phyloP scores from a whole-genome alignment of 2,113 vertebrate species.

The Pungitius pungitius region DNA sequence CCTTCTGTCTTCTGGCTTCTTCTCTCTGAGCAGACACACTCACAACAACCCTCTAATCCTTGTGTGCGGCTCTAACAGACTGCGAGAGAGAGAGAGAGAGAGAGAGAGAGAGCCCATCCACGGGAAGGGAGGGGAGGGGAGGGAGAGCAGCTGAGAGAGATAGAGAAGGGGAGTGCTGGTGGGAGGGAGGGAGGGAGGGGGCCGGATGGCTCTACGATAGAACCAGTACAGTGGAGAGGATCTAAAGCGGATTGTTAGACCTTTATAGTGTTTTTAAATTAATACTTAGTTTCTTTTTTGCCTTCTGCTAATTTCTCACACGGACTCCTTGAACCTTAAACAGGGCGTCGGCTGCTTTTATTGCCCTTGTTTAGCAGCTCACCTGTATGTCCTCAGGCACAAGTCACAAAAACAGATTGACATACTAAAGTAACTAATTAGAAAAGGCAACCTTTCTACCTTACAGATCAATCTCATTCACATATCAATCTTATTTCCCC shows the following conservation, averaged over 20 bases:
- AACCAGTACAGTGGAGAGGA: slow-evolving; percentile 50
- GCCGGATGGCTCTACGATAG: slow-evolving; percentile 55
- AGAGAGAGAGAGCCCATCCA: slow-evolving; percentile 61
- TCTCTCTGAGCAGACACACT: slow-evolving; percentile 74
- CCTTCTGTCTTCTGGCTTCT: slow-evolving; percentile 57
- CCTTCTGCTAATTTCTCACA: not conserved
- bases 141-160: slow-evolving; percentile 70
- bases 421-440: not conserved
- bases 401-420: not conserved
- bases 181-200: slow-evolving; percentile 29
- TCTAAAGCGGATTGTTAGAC: slow-evolving; percentile 30
- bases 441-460: not conserved
- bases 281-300: slow-evolving; percentile 19
- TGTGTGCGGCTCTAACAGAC: slow-evolving; percentile 79
- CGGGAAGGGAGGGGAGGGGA: slow-evolving; percentile 71
- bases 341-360: not conserved
- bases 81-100: slow-evolving; percentile 57
- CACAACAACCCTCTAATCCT: slow-evolving; percentile 78
- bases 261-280: slow-evolving; percentile 48
- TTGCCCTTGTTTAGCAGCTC: not conserved
- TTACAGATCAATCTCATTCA: not conserved
- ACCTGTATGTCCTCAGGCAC: not conserved
- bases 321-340: not conserved
- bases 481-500: not conserved
- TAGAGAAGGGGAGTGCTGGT: slow-evolving; percentile 37